phyloP scores from a whole-genome alignment of 2,888 invertebrate genomes.

The Ferdinandea cuprea region DNA sequence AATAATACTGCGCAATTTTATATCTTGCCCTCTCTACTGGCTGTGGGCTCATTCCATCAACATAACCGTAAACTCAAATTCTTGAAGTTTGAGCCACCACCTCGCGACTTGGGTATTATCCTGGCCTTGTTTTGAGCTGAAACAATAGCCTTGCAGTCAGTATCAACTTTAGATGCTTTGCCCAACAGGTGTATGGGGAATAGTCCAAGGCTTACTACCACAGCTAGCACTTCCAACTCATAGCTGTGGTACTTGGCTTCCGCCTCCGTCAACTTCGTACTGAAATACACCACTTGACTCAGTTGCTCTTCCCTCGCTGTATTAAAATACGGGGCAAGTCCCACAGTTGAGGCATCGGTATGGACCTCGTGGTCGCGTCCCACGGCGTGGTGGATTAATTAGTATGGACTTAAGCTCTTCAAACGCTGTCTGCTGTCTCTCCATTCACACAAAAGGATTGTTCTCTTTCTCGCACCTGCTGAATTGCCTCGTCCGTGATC shows the following conservation, averaged over 20 bases:
- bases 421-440: slow-evolving; percentile 6
- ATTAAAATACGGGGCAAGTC: slow-evolving; percentile 13
- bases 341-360: slow-evolving; percentile 17
- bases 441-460: slow-evolving; percentile 12
- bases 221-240: slow-evolving; percentile 78
- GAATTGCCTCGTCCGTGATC: too few relatives aligned
- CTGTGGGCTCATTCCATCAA: slow-evolving; percentile 24
- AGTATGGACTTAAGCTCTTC: slow-evolving; percentile 24
- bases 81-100: slow-evolving; percentile 39
- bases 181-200: slow-evolving; percentile 78
- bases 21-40: slow-evolving; percentile 20
- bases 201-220: slow-evolving; percentile 78
- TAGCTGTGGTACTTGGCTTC: slow-evolving; percentile 77
- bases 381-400: slow-evolving; percentile 3
- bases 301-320: slow-evolving; percentile 23
- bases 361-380: slow-evolving; percentile 22
- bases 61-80: slow-evolving; percentile 20
- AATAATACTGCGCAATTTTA: slow-evolving; percentile 9
- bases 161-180: slow-evolving; percentile 46
- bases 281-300: slow-evolving; percentile 20
- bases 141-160: slow-evolving; percentile 53
- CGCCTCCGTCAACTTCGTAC: too few relatives aligned
- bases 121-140: slow-evolving; percentile 76
- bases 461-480: slow-evolving; percentile 2
- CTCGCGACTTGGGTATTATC: slow-evolving; percentile 83